Percentiles rank a stretch among this genome's conserved stretches.
Evolutionary conservation across 2,888 invertebrate genomes (phyloP).

Genomic region (Cheilosia urbana): DNA sequence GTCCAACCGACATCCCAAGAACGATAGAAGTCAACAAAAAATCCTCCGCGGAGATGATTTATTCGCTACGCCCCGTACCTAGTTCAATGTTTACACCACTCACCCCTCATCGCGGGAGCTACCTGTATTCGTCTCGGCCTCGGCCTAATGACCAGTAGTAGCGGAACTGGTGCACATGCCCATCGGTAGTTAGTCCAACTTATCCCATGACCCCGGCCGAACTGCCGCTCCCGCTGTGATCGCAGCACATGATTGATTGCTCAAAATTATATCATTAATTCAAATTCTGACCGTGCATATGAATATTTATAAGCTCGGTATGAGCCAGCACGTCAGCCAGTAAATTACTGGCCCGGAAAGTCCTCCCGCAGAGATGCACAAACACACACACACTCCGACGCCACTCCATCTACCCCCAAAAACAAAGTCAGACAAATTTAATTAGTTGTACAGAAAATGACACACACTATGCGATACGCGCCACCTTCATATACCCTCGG

Average conservation of each 20-base stretch:
- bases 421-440: conserved; percentile 53
- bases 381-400: not conserved
- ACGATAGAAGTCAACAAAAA: not conserved
- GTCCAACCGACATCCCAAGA: too few species aligned
- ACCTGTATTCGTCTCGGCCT: conserved; percentile 11
- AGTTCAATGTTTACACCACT: conserved; percentile 9
- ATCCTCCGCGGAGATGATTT: conserved; percentile 4
- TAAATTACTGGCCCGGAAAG: conserved; percentile 43
- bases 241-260: conserved; percentile 61
- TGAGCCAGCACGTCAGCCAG: conserved; percentile 6
- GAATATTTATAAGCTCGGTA: conserved; percentile 61
- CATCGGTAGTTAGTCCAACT: conserved; percentile 18
- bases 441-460: conserved; percentile 56
- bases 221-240: conserved; percentile 42
- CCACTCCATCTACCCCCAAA: conserved; percentile 10
- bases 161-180: not conserved
- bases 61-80: not conserved
- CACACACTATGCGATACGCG: conserved; percentile 29
- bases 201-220: conserved; percentile 30
- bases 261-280: conserved; percentile 67
- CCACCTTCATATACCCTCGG: conserved; percentile 57
- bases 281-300: conserved; percentile 22
- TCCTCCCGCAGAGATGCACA: conserved; percentile 45
- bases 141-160: conserved; percentile 11
- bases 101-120: conserved; percentile 1